Evolutionary conservation across 2,888 invertebrate genomes (phyloP).

Genomic region (Melanophora roralis): DNA sequence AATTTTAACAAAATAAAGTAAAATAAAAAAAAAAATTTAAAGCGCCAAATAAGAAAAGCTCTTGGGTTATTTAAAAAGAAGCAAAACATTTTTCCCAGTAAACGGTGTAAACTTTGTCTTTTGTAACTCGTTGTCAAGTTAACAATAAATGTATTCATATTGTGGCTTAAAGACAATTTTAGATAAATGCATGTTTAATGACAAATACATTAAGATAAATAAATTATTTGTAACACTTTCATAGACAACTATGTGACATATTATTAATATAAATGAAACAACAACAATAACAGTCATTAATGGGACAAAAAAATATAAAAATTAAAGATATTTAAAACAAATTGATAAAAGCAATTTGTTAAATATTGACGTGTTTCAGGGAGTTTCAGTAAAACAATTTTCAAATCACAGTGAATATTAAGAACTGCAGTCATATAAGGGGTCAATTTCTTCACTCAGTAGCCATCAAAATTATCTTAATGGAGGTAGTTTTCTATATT

Average conservation of each 20-base stretch:
- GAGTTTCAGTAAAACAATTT: too few species aligned
- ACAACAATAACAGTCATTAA: conserved; percentile 41
- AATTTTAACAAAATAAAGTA: conserved; percentile 12
- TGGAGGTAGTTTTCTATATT: too few species aligned
- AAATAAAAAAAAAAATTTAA: not conserved
- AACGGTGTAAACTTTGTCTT: conserved; percentile 9
- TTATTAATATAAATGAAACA: conserved; percentile 72
- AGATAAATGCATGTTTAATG: not conserved
- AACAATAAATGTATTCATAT: conserved; percentile 48
- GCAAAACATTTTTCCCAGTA: too few species aligned
- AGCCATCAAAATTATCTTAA: too few species aligned
- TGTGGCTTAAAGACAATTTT: conserved; percentile 64
- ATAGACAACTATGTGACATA: conserved; percentile 75
- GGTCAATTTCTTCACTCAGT: too few species aligned
- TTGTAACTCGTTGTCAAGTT: conserved; percentile 8
- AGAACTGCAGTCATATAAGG: too few species aligned
- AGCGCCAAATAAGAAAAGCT: not conserved
- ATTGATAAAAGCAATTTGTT: too few species aligned
- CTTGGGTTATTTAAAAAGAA: too few species aligned
- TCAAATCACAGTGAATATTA: too few species aligned
- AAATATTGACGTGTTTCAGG: too few species aligned
- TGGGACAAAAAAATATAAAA: too few species aligned
- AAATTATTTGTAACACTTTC: conserved; percentile 74
- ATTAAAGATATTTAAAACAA: too few species aligned
- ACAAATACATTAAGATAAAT: conserved; percentile 53